phyloP scores from a whole-genome alignment of 2,113 vertebrate genomes.

The Aegotheles bennettii region DNA sequence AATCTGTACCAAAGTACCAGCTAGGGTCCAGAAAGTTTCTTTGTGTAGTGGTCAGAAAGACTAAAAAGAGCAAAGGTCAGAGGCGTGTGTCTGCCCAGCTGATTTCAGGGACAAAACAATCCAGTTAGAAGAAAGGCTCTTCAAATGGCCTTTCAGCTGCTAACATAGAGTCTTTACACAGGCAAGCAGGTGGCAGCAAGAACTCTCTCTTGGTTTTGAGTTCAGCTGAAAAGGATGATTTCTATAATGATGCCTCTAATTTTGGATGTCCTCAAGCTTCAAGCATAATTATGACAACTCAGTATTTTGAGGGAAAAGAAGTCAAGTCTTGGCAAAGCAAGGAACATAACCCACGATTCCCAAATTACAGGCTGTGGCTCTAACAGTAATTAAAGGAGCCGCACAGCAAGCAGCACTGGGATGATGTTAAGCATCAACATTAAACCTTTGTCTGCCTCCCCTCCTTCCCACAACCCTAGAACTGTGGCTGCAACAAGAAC shows the following conservation, averaged over 20 bases:
- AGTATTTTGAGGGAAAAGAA: neutral
- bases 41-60: neutral
- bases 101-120: neutral
- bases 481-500: neutral
- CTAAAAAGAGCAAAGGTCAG: neutral
- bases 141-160: neutral
- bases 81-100: neutral
- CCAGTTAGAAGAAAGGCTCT: neutral
- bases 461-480: neutral
- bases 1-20: neutral
- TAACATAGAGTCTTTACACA: neutral
- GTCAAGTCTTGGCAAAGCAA: neutral
- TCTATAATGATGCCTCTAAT: neutral
- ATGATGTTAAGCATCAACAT: neutral
- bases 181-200: neutral
- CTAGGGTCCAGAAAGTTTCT: neutral
- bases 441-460: neutral
- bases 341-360: neutral
- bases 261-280: slow-evolving; percentile 13
- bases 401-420: neutral
- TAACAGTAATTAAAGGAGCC: neutral
- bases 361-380: neutral
- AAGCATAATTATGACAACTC: neutral
- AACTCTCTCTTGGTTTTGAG: neutral
- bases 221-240: neutral